These are phyloP conservation scores for Sylvia borin DNA, from an alignment of 2,797 vertebrate genomes.

Conservation along the genomic window DNA sequence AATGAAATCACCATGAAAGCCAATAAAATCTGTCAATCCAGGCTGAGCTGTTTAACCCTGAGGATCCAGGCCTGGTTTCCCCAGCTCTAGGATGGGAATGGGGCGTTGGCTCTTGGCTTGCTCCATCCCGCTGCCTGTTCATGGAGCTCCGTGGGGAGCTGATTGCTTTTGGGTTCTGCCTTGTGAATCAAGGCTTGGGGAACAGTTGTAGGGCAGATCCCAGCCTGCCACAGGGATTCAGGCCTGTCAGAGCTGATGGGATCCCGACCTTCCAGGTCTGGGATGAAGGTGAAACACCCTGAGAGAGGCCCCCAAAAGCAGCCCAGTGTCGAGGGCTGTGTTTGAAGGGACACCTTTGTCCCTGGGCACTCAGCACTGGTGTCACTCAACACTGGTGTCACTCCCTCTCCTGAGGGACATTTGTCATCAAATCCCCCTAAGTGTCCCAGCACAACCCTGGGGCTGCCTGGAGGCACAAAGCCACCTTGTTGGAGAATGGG, in stretches of 20 bases:
- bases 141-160: background rate
- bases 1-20: background rate
- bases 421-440: background rate
- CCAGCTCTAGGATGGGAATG: background rate
- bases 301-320: background rate
- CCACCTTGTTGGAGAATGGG: background rate
- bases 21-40: background rate
- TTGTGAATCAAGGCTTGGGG: background rate
- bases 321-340: background rate
- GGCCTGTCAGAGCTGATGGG: background rate
- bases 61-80: background rate
- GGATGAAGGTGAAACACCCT: background rate
- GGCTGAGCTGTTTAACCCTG: slow-evolving; percentile 6
- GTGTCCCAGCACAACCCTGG: background rate
- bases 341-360: background rate
- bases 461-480: slow-evolving; percentile 20
- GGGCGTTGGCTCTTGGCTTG: background rate
- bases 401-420: background rate
- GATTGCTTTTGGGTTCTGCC: background rate
- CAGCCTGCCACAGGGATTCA: background rate
- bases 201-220: background rate
- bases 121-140: background rate
- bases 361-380: background rate
- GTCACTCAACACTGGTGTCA: background rate
- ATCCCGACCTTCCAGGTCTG: background rate